phyloP scores from a whole-genome alignment of 2,888 invertebrate species.

The Tholera decimalis region DNA sequence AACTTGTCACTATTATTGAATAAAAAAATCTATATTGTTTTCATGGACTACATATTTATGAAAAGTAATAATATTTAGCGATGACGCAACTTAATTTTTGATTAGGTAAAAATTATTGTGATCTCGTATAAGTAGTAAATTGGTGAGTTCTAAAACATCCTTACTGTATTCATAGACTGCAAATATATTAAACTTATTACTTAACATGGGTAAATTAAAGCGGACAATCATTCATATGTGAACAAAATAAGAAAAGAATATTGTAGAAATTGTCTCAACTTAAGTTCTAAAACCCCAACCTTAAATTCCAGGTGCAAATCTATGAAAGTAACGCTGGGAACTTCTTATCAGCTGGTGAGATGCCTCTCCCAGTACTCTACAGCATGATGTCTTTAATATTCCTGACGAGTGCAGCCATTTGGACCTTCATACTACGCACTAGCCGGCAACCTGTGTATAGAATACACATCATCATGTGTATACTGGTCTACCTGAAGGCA shows the following conservation, averaged over 20 bases:
- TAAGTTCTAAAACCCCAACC: not conserved
- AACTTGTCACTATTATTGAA: no score
- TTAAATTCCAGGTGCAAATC: constrained; percentile 93
- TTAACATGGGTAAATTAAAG: no score
- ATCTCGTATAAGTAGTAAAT: no score
- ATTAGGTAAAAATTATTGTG: no score
- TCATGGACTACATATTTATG: no score
- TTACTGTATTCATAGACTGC: not conserved
- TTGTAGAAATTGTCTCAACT: no score
- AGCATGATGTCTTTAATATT: constrained; percentile 98
- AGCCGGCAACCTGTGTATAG: constrained; percentile 97
- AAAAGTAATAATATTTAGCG: no score
- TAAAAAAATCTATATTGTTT: no score
- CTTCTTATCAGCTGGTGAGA: constrained; percentile 98
- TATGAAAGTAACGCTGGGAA: constrained; percentile 96
- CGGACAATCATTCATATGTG: no score
- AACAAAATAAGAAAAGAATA: no score
- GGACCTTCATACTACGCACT: constrained; percentile 97
- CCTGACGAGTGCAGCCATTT: constrained; percentile 97
- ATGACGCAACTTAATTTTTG: no score
- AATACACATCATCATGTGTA: constrained; percentile 99
- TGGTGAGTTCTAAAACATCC: not conserved
- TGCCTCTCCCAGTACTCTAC: constrained; percentile 98
- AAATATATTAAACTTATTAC: not conserved
- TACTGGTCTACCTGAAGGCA: constrained; percentile 97